Evolutionary conservation across 2,888 invertebrate genomes (phyloP).

Genomic region (Cephalotes varians): DNA sequence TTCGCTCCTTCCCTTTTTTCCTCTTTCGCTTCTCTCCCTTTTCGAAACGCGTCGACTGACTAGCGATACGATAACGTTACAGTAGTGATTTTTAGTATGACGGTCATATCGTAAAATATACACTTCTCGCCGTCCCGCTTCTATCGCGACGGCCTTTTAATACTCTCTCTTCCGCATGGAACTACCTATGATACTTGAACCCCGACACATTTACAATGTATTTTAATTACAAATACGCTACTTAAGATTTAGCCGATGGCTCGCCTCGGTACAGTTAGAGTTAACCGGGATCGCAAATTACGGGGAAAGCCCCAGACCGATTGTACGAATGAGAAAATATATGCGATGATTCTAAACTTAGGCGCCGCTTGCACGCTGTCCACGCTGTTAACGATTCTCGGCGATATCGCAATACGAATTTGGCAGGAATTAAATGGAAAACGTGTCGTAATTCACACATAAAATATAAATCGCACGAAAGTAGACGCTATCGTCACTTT

Average conservation of each 20-base stretch:
- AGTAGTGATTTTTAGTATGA: constrained; percentile 58
- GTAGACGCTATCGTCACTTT: constrained; percentile 5
- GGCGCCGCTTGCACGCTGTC: constrained; percentile 6
- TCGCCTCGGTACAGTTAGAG: constrained; percentile 23
- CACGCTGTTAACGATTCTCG: constrained; percentile 7
- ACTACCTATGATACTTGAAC: constrained; percentile 68
- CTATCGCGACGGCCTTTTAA: constrained; percentile 46
- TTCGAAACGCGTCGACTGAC: constrained; percentile 70
- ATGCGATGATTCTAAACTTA: constrained; percentile 16
- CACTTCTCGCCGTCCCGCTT: constrained; percentile 55
- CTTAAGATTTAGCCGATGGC: constrained; percentile 43
- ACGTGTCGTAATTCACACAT: background rate
- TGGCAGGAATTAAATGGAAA: constrained; percentile 31
- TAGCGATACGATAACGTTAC: constrained; percentile 76
- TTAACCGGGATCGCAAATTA: constrained; percentile 26
- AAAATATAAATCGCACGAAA: background rate
- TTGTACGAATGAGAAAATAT: constrained; percentile 36
- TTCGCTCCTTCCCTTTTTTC: background rate
- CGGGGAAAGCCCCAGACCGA: constrained; percentile 13
- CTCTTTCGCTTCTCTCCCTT: background rate
- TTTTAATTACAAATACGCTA: constrained; percentile 70
- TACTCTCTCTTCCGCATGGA: constrained; percentile 26
- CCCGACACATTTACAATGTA: constrained; percentile 73
- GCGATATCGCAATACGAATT: constrained; percentile 31
- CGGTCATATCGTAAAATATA: constrained; percentile 74